phyloP scores from a whole-genome alignment of 1,140 invertebrate species.

The Heliconius nattereri region DNA sequence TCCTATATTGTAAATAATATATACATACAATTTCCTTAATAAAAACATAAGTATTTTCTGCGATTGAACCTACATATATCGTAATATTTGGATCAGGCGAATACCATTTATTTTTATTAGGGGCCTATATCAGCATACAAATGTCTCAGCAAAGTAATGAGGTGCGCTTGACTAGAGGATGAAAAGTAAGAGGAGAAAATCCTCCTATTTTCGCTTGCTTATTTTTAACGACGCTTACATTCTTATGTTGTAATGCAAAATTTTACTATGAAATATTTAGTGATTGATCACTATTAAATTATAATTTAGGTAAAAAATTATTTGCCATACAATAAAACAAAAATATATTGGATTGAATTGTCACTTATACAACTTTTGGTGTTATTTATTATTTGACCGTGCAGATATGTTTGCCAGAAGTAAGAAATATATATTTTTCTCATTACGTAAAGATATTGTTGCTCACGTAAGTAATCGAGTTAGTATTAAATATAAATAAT shows the following conservation, averaged over 20 bases:
- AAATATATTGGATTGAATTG: too few relatives aligned
- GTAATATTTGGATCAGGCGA: conserved; percentile 16
- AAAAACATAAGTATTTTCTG: conserved; percentile 10
- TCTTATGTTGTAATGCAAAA: neutral
- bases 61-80: conserved; percentile 10
- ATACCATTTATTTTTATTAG: conserved; percentile 18
- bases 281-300: neutral
- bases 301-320: too few relatives aligned
- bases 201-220: neutral
- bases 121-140: conserved; percentile 21
- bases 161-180: conserved; percentile 7
- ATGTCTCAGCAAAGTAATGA: conserved; percentile 15
- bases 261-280: neutral
- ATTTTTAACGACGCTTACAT: neutral
- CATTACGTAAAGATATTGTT: too few relatives aligned
- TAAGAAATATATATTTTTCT: too few relatives aligned
- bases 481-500: too few relatives aligned
- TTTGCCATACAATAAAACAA: too few relatives aligned
- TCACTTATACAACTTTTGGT: too few relatives aligned
- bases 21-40: neutral
- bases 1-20: neutral
- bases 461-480: too few relatives aligned
- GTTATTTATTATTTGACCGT: too few relatives aligned
- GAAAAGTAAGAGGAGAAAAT: neutral
- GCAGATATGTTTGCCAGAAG: too few relatives aligned